These are phyloP conservation scores for Pseudochirops corinnae DNA, from an alignment of 2,797 vertebrate species.

Conservation along the genomic window DNA sequence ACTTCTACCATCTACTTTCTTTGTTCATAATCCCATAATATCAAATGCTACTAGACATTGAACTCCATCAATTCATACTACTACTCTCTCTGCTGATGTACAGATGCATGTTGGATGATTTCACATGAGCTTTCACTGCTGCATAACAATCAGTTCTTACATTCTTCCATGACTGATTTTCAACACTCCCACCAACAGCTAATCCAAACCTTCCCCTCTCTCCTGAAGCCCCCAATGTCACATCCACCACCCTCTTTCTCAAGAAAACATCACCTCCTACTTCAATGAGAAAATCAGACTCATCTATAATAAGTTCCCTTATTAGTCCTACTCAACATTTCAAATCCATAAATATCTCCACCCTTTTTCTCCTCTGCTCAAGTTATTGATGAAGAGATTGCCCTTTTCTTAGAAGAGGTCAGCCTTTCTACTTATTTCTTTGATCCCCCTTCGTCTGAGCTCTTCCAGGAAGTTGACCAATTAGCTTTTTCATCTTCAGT, in stretches of 20 bases:
- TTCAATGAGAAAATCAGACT: not conserved
- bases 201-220: not conserved
- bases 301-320: not conserved
- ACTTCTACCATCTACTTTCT: not conserved
- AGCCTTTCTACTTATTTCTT: not conserved
- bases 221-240: not conserved
- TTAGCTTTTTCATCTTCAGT: not conserved
- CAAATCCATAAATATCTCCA: not conserved
- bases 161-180: not conserved
- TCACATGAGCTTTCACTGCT: not conserved
- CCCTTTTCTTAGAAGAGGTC: too few species aligned
- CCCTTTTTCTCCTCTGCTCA: not conserved
- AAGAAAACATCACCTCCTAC: not conserved
- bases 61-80: not conserved
- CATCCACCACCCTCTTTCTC: not conserved
- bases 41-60: not conserved
- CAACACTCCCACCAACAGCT: not conserved
- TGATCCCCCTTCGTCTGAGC: not conserved
- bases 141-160: not conserved
- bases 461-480: not conserved
- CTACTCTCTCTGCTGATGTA: not conserved
- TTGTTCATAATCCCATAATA: not conserved
- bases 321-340: not conserved
- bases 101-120: not conserved
- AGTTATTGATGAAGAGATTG: not conserved